These are phyloP conservation scores for Astreopora myriophthalma DNA, from an alignment of 64 coral and sea anemone species.

Conservation along the genomic window DNA sequence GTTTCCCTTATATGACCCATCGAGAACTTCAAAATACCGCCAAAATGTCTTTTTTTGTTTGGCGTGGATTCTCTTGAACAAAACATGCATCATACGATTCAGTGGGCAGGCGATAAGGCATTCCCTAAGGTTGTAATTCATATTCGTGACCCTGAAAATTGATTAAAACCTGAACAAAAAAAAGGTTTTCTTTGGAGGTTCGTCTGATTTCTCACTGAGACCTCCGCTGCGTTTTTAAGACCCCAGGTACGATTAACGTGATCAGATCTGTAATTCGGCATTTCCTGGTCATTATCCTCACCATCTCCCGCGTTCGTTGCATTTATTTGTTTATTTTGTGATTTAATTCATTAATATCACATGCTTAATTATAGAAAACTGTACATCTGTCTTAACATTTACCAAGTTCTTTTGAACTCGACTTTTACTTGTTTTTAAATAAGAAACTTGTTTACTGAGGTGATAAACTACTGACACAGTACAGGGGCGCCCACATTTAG, in stretches of 20 bases:
- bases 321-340: slow-evolving; percentile 6
- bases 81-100: not conserved
- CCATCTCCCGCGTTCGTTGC: not conserved
- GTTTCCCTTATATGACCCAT: no score
- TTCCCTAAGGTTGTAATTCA: not conserved
- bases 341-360: not conserved
- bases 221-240: slow-evolving; percentile 1
- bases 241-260: not conserved
- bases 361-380: not conserved
- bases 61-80: not conserved
- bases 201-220: not conserved
- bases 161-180: not conserved
- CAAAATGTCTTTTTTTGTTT: no score
- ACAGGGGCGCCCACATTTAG: no score
- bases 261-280: not conserved
- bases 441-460: not conserved
- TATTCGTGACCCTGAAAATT: not conserved
- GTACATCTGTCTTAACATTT: not conserved
- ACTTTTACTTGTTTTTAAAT: not conserved
- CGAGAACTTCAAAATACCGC: no score
- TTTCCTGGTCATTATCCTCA: not conserved
- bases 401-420: not conserved
- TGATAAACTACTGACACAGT: not conserved
- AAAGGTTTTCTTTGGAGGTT: not conserved
- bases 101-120: not conserved